Conservation (phyloP, 1,140 invertebrate genomes). For the Scaptodrosophila lebanonensis region DNA sequence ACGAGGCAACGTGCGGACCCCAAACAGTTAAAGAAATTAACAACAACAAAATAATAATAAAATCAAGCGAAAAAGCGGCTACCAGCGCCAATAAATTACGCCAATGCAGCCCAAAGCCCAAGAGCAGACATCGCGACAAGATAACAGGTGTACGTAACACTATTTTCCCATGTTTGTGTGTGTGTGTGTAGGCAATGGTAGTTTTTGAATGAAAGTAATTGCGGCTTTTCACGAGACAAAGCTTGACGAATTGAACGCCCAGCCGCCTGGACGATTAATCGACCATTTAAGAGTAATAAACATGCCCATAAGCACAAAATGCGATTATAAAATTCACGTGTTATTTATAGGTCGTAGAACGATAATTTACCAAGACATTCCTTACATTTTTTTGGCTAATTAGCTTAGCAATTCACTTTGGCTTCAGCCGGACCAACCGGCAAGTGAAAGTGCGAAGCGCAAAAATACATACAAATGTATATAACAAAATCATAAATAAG, state of each 20-base stretch:
- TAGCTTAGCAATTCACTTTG: constrained; percentile 22
- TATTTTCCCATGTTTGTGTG: no score
- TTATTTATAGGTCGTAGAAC: neutral
- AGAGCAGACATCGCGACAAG: constrained; percentile 23
- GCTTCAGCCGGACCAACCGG: constrained; percentile 12
- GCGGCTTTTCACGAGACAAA: no score
- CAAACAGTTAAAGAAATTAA: no score
- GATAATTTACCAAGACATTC: constrained; percentile 2
- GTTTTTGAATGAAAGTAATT: no score
- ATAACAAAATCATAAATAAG: constrained; percentile 22
- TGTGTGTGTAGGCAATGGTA: no score
- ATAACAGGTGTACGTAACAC: constrained; percentile 9
- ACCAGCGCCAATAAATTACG: no score
- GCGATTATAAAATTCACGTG: no score
- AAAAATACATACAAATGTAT: neutral
- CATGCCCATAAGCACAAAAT: no score
- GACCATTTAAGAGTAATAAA: no score
- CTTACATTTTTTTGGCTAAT: constrained; percentile 16
- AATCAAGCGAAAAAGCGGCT: constrained; percentile 42
- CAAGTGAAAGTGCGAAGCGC: constrained; percentile 51
- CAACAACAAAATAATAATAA: no score
- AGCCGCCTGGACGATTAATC: no score
- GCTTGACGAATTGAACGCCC: no score
- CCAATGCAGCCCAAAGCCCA: constrained; percentile 47
- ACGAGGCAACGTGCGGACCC: constrained; percentile 28